Conservation (phyloP, 2,113 vertebrate species). For the Todiramphus chloris region DNA sequence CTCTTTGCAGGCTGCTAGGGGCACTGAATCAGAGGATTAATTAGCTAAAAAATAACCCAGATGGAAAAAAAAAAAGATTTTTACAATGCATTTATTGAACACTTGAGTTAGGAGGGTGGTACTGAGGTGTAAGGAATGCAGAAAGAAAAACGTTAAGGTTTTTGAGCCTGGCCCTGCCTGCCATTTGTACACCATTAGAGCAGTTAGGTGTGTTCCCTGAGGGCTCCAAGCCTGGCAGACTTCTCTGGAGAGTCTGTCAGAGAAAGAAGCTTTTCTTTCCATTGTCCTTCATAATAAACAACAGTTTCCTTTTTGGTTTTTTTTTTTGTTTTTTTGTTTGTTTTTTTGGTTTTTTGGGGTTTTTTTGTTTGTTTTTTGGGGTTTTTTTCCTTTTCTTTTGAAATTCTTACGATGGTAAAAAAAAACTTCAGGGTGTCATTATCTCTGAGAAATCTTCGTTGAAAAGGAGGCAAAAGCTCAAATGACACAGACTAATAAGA, state of each 20-base stretch:
- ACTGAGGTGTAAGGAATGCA: not conserved
- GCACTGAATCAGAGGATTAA: not conserved
- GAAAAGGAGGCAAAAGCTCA: not conserved
- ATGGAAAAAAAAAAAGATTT: not conserved
- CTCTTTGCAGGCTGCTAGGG: not conserved
- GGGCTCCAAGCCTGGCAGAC: not conserved
- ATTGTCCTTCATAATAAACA: not conserved
- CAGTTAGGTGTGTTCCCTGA: not conserved
- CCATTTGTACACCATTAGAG: not conserved
- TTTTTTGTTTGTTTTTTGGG: not conserved
- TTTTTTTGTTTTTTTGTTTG: not conserved
- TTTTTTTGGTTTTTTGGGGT: not conserved
- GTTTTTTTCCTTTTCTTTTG: not conserved
- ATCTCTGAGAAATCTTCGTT: not conserved
- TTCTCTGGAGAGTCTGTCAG: not conserved
- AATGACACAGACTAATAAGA: not conserved
- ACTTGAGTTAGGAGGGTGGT: not conserved
- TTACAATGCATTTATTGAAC: not conserved
- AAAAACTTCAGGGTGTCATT: not conserved
- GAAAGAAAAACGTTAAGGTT: not conserved
- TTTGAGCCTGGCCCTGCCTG: not conserved
- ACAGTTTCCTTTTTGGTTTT: not conserved
- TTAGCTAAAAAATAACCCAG: not conserved
- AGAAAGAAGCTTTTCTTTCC: not conserved
- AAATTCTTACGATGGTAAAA: not conserved